phyloP scores from a whole-genome alignment of 53 echinoderm and acorn worm species.

The Temnopleurus reevesii region DNA sequence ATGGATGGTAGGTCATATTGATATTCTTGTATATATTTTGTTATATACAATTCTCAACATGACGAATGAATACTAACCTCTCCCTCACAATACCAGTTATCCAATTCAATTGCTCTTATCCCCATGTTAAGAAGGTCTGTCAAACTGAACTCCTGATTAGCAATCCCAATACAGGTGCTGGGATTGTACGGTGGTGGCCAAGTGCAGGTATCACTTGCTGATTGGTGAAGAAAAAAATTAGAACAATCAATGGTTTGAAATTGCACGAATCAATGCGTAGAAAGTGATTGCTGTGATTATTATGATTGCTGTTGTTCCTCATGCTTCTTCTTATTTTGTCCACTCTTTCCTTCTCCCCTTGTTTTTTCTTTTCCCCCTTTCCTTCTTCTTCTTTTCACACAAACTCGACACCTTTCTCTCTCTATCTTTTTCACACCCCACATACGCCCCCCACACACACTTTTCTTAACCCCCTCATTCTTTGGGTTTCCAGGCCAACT shows the following conservation, averaged over 20 bases:
- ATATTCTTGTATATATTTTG: too few relatives aligned
- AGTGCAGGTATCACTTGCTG: constrained; percentile 65
- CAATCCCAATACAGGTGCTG: constrained; percentile 49
- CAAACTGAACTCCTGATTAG: constrained; percentile 76
- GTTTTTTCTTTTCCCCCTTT: not conserved
- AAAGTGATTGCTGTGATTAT: too few relatives aligned
- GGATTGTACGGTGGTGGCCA: constrained; percentile 75
- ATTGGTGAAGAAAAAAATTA: not conserved
- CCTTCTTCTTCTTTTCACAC: not conserved
- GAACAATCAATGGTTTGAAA: too few relatives aligned
- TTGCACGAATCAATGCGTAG: too few relatives aligned
- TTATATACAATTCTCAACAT: too few relatives aligned
- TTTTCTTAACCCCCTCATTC: too few relatives aligned
- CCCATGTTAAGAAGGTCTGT: constrained; percentile 78
- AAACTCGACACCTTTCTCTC: too few relatives aligned
- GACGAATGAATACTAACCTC: constrained; percentile 64
- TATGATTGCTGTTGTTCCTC: not conserved
- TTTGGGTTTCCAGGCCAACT: too few relatives aligned
- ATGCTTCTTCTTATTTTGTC: not conserved
- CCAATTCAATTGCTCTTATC: constrained; percentile 67
- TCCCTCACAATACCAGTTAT: constrained; percentile 77
- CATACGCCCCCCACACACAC: too few relatives aligned
- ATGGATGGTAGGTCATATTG: too few relatives aligned
- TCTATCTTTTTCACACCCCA: too few relatives aligned
- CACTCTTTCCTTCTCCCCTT: not conserved